phyloP scores from a whole-genome alignment of 2,888 invertebrate genomes.

The Orthonychiurus folsomi region DNA sequence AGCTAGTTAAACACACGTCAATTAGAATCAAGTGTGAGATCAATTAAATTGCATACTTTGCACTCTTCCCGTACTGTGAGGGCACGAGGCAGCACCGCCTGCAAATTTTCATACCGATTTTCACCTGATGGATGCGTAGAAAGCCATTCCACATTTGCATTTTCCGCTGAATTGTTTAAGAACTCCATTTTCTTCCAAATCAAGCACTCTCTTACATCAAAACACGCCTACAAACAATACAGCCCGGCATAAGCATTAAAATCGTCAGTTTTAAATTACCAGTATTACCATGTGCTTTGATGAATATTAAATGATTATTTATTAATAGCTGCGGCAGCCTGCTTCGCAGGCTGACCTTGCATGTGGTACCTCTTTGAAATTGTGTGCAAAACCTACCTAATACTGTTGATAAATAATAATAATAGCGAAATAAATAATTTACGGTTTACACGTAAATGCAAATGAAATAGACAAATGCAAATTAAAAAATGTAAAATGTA shows the following conservation, averaged over 20 bases:
- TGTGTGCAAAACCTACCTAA: too few species aligned
- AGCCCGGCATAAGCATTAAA: background rate
- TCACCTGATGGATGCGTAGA: slow-evolving; percentile 52
- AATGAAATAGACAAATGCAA: too few species aligned
- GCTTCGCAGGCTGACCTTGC: too few species aligned
- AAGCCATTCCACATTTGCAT: slow-evolving; percentile 45
- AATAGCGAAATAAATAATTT: too few species aligned
- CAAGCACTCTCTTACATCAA: slow-evolving; percentile 48
- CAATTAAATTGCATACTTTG: slow-evolving; percentile 27
- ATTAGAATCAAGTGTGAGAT: background rate
- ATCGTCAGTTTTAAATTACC: background rate
- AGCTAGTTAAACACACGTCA: background rate
- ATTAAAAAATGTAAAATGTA: too few species aligned
- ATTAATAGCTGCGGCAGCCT: too few species aligned
- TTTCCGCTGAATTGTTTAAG: slow-evolving; percentile 29
- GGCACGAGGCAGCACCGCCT: slow-evolving; percentile 46
- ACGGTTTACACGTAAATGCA: too few species aligned
- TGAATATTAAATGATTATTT: too few species aligned
- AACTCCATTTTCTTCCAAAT: slow-evolving; percentile 19
- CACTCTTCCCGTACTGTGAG: slow-evolving; percentile 41
- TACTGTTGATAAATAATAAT: too few species aligned
- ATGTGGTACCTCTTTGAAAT: too few species aligned
- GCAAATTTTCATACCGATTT: slow-evolving; percentile 46
- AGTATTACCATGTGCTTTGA: too few species aligned
- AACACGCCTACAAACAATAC: slow-evolving; percentile 43